phyloP scores from a whole-genome alignment of 2,797 vertebrate genomes.

The Sciurus vulgaris region DNA sequence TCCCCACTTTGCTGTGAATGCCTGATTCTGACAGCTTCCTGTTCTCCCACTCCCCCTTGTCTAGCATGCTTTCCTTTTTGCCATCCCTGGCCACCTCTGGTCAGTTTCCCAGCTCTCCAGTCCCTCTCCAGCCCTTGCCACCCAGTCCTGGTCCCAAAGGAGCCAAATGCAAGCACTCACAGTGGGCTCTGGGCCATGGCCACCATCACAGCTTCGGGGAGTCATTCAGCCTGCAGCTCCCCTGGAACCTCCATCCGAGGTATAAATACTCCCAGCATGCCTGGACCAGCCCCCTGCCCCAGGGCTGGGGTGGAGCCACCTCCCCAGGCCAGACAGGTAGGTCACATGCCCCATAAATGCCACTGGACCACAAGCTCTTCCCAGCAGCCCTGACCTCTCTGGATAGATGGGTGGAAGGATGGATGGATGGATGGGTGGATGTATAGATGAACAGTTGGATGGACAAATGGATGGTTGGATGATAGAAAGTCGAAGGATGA shows the following conservation, averaged over 20 bases:
- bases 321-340: constrained; percentile 78
- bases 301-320: constrained; percentile 74
- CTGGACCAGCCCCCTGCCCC: constrained; percentile 79
- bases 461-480: background rate
- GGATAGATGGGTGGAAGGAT: background rate
- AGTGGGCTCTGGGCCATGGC: constrained; percentile 76
- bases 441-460: background rate
- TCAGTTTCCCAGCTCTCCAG: constrained; percentile 1
- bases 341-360: constrained; percentile 82
- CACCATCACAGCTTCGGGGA: constrained; percentile 79
- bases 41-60: background rate
- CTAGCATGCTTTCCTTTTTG: background rate
- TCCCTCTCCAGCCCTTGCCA: background rate
- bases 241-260: constrained; percentile 65
- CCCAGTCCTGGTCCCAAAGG: constrained; percentile 43
- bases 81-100: background rate
- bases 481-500: background rate
- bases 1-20: background rate
- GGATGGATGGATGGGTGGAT: background rate
- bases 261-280: constrained; percentile 82
- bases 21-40: background rate
- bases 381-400: constrained; percentile 63
- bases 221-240: constrained; percentile 75
- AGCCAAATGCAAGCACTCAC: constrained; percentile 78
- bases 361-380: constrained; percentile 75